Conservation (phyloP, 2,113 vertebrate genomes). For the Eulemur macaco region DNA sequence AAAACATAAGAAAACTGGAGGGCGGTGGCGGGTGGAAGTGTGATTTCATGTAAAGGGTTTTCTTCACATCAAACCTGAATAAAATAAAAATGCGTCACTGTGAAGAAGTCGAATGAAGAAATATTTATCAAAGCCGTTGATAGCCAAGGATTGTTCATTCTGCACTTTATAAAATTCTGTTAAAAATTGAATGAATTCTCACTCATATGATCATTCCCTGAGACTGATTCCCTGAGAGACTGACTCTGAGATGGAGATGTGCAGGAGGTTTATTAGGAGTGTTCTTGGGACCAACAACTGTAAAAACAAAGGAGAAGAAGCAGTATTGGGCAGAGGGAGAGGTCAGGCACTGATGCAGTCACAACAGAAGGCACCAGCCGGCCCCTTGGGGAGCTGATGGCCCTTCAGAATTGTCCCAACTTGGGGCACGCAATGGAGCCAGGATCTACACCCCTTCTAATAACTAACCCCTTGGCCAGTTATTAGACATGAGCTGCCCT, state of each 20-base stretch:
- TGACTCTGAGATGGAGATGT: background rate
- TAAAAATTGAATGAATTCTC: background rate
- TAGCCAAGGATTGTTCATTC: background rate
- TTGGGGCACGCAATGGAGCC: no score
- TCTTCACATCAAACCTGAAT: background rate
- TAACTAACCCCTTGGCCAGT: background rate
- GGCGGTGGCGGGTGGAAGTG: background rate
- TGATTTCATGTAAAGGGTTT: background rate
- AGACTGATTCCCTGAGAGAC: background rate
- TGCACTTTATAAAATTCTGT: background rate
- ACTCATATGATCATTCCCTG: background rate
- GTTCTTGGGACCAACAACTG: background rate
- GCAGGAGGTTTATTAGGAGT: background rate
- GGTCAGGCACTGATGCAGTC: background rate
- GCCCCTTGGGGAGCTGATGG: background rate
- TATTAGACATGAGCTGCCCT: background rate
- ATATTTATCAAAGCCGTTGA: background rate
- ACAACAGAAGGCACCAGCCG: background rate
- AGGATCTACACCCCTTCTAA: background rate
- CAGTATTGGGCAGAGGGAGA: background rate
- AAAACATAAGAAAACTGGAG: background rate
- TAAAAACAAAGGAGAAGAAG: background rate
- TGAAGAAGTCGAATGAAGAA: background rate
- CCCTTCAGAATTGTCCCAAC: background rate
- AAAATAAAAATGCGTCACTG: background rate